Evolutionary conservation across 2,113 vertebrate species (phyloP).

Genomic region (Albula goreensis): DNA sequence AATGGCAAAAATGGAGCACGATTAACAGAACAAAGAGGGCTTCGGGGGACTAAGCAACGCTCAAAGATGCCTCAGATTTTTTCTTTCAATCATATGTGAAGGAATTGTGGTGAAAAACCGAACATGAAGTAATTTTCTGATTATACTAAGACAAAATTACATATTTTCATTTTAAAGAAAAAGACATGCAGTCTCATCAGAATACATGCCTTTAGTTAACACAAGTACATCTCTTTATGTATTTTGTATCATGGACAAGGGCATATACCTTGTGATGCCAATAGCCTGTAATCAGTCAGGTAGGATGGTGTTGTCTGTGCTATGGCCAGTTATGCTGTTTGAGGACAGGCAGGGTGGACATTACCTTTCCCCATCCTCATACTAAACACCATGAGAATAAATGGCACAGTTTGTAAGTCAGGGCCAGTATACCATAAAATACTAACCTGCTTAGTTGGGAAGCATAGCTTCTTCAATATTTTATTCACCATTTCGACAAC

Average conservation of each 20-base stretch:
- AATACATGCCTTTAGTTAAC: constrained; percentile 4
- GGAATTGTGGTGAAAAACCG: not conserved
- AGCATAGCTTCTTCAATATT: constrained; percentile 23
- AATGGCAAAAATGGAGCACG: constrained; percentile 7
- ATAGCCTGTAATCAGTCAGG: constrained; percentile 17
- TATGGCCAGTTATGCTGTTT: not conserved
- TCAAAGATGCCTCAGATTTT: not conserved
- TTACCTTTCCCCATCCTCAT: constrained; percentile 9
- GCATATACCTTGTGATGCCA: not conserved
- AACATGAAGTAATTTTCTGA: not conserved
- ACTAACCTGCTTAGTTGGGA: constrained; percentile 41
- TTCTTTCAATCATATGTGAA: not conserved
- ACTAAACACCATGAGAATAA: constrained; percentile 22
- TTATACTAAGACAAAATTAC: not conserved
- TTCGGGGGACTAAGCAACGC: constrained; percentile 4
- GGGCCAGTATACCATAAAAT: constrained; percentile 53
- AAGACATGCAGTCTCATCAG: not conserved
- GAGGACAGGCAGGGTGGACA: constrained; percentile 14
- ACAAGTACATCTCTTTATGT: not conserved
- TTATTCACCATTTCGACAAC: constrained; percentile 17
- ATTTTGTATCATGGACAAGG: not conserved
- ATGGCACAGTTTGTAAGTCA: constrained; percentile 8
- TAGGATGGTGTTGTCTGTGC: constrained; percentile 21
- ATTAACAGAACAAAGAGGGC: not conserved
- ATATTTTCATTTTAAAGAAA: constrained; percentile 1